Evolutionary conservation across 2,113 vertebrate species (phyloP), one percentile per base, ranked within the genome.

Genomic region (Saimiri boliviensis): DNA sequence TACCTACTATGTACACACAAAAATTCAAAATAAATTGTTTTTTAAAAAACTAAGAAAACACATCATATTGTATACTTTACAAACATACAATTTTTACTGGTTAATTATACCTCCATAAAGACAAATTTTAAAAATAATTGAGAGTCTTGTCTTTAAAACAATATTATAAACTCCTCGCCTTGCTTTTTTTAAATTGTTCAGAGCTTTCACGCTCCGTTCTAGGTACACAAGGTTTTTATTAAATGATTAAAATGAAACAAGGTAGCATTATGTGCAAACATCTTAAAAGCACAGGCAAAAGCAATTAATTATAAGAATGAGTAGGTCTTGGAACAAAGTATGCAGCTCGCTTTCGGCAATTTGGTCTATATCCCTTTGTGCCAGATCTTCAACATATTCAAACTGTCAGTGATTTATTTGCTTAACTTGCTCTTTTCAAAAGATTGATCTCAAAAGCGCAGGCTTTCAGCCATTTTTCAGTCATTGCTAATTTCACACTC

Each of bases 381-480:
- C 27, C 63, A 91, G 96, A 82, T 23, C 20, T 79, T 89, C 49
- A 81, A 83, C n/a, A 37, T 60, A 30, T 74, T 89, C 56, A 85
- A 11, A 89, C 17, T 71, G 49, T 60, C 52, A 40, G 87, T 30
- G 4, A 42, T 92, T 86, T 82, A 32, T 66, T 80, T 89, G 91
- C n/a, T 92, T 83, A 79, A 60, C 45, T 97, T 97, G 21, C 19
- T 94, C 25, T 10, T 95, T 95, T 92, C 56, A 86, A 93, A 92
- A 86, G 74, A 89, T 21, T 84, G 40, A 91, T 96, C 60, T 80
- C 23, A 91, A 79, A 97, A 84, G 68, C 27, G 95, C 35, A 54
- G 42, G 30, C 35, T 95, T 92, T 73, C 30, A n/a, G 30, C 11
- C 30, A 82, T 85, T 86, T 89, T 90, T 70, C 17, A 96, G 35